phyloP scores from a whole-genome alignment of 2,888 invertebrate genomes.

The Exocentrus adspersus region DNA sequence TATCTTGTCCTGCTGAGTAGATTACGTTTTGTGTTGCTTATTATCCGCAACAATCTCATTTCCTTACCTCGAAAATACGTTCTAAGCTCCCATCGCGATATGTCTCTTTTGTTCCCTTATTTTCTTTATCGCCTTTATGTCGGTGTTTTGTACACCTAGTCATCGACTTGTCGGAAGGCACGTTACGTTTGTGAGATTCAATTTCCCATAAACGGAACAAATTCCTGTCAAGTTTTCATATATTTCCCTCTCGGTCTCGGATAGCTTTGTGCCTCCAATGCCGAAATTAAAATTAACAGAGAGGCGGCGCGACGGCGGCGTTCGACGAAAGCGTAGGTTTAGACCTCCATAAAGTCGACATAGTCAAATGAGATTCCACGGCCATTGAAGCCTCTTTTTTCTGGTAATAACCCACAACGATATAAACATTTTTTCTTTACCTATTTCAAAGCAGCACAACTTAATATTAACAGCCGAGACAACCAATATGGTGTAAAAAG shows the following conservation, averaged over 20 bases:
- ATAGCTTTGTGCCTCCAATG: background rate
- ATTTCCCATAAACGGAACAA: background rate
- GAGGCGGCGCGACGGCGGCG: background rate
- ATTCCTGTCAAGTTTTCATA: background rate
- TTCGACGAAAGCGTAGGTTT: background rate
- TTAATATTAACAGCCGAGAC: no score
- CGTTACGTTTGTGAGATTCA: background rate
- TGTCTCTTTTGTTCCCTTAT: background rate
- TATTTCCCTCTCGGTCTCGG: background rate
- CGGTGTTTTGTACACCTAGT: background rate
- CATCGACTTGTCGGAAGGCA: background rate
- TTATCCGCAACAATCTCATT: background rate
- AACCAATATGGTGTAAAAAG: no score
- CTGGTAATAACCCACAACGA: no score
- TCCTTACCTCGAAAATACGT: background rate
- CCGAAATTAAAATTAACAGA: constrained; percentile 1
- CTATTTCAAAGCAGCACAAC: no score
- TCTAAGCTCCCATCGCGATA: background rate
- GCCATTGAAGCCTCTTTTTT: no score
- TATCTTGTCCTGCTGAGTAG: background rate
- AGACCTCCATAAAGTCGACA: background rate
- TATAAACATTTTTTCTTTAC: no score
- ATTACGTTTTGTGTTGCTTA: background rate
- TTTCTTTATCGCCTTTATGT: background rate
- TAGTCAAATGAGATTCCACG: no score